Percentiles rank a stretch among this genome's conserved stretches.
Conservation (phyloP, 2,797 vertebrate species). For the Premnoplex brunnescens region DNA sequence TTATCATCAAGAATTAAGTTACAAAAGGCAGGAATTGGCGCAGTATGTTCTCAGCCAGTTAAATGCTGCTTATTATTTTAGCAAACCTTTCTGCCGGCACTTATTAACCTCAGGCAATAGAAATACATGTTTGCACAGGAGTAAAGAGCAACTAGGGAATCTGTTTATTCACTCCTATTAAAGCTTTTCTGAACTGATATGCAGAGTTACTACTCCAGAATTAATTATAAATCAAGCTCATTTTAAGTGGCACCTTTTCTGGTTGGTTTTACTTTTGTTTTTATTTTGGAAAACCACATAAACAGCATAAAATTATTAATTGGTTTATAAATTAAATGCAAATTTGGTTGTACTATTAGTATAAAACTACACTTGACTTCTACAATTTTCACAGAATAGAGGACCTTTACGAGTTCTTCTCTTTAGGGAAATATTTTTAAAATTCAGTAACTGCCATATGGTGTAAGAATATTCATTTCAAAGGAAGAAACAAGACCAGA, state of each 20-base stretch:
- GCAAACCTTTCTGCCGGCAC: conserved; percentile 9
- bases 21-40: neutral
- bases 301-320: neutral
- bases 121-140: conserved; percentile 19
- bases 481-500: conserved; percentile 12
- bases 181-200: neutral
- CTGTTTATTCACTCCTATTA: conserved; percentile 3
- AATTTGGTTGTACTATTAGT: neutral
- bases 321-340: neutral
- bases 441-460: neutral
- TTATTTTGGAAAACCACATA: neutral
- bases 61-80: conserved; percentile 18
- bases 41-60: neutral
- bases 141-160: conserved; percentile 26
- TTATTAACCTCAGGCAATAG: conserved; percentile 24
- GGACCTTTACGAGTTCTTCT: neutral
- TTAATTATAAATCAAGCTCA: neutral
- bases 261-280: neutral
- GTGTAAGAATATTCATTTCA: conserved; percentile 16
- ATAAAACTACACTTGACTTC: neutral
- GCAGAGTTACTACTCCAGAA: conserved; percentile 16
- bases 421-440: neutral
- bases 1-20: neutral
- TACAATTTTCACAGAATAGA: neutral
- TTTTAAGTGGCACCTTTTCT: neutral